Base-by-base conservation (phyloP, 2,888 invertebrate species). In the Frankliniella fusca region DNA sequence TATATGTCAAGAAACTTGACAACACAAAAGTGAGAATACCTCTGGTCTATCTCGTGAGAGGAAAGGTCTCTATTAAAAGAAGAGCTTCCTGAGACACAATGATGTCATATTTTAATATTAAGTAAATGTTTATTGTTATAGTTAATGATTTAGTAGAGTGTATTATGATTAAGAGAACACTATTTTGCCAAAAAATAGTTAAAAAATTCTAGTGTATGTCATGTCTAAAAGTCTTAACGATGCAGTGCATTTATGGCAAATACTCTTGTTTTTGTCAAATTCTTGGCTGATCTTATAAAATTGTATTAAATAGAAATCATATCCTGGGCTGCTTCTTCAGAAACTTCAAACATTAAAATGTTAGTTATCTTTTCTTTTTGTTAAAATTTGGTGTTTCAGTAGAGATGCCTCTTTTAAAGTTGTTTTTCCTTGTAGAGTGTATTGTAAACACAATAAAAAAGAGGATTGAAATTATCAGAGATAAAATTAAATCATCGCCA, bases 1-100 rank as follows among this genome's bases (percentile, higher is more conserved):
- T 98, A 87, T 97, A 95, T 93, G 95, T 97, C 80, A 95, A 97
- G 87, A 96, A 96, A 88, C 89, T 89, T 8, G 95, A 95, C 86
- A 92, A 92, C 83, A 93, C 93, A 84, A 94, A 97, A 89, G 92
- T 96, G 28, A 91, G 94, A 87, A 95, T 98, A 87, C 95, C 93
- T 87, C 91, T 95, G 86, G 92, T 94, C 1, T 95, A 97, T 87
- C 88, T 98, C 85, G 93, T 94, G 84, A 93, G 95, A 85, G 97
- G 97, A 27, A 97, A 96, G 90, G 93, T 95, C 87, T 93, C 94
- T 38, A 93, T 97, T 85, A 95, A 96, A 87, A 90, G 97, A 85
- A 91, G 97, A 85, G 95, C 96, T 23, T 93, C 94, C 80, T 95
- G 91, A 88, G 81, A 54, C 20, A 15, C 12, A 38, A 3, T 54